Evolutionary conservation across 2,797 vertebrate genomes (phyloP), one percentile per base, ranked within the genome.

Genomic region (Stomatorhinus walkeri): DNA sequence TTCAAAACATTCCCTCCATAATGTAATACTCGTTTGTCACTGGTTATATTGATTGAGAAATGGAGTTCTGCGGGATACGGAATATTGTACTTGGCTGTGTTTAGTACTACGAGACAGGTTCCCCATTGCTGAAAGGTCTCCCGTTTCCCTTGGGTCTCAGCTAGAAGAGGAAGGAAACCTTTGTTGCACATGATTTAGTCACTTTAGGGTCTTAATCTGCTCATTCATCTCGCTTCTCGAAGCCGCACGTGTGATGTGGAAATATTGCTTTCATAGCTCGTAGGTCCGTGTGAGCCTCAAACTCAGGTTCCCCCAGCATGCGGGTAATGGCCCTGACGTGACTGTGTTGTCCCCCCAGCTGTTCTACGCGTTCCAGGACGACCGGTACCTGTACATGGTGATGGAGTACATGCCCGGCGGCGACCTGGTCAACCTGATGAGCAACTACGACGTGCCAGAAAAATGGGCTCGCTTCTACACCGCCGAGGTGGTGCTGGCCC

Each of bases 351-450:
- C 5, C 2, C 64, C 22, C 10, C 92, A 99, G 98, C 96, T 99
- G 88, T 99, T 98, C 94, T 99, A 98, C 1, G 98, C 98, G 28
- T 99, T 99, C 94, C 98, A 99, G 96, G 98, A 99, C 91, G 96
- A 98, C 91, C 98, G 98, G 91, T 99, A 98, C 94, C 98, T 99
- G 92, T 99, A 99, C 93, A 99, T 99, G 98, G 98, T 99, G 93
- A 99, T 99, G 98, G 98, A 99, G 90, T 99, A 99, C 92, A 99
- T 99, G 98, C 98, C 98, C 4, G 98, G 98, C 9, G 98, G 98
- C 36, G 98, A 99, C 93, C 96, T 99, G 92, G 98, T 99, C 68
- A 99, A 99, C 93, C 94, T 99, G 93, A 99, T 99, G 98, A 99
- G 98, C 93, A 99, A 99, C 94, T 99, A 99, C 0, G 98, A 99